Percentiles rank a stretch among this genome's conserved stretches.
phyloP scores from a whole-genome alignment of 2,797 vertebrate genomes.

The Capromys pilorides region DNA sequence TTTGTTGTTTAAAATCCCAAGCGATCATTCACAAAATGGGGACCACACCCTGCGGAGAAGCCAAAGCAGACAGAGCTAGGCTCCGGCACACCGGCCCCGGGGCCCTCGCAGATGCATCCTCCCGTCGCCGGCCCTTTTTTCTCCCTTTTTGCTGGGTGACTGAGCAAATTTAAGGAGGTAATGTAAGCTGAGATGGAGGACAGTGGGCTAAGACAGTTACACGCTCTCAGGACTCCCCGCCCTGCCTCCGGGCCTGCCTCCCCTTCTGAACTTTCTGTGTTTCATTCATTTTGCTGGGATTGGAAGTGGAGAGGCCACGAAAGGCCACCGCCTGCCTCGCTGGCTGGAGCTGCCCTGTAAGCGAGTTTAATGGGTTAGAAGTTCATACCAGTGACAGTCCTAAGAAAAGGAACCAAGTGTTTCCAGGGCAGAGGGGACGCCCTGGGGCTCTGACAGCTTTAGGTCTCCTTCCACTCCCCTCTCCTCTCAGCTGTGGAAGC shows the following conservation, averaged over 20 bases:
- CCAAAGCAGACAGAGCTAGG: not conserved
- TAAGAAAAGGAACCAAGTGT: slow-evolving; percentile 82
- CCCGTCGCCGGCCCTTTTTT: slow-evolving; percentile 61
- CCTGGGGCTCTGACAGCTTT: slow-evolving; percentile 80
- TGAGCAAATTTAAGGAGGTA: slow-evolving; percentile 83
- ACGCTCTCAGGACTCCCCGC: slow-evolving; percentile 84
- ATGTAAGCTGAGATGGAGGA: slow-evolving; percentile 81
- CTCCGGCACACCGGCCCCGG: slow-evolving; percentile 5
- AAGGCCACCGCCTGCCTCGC: slow-evolving; percentile 85
- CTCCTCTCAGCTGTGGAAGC: slow-evolving; percentile 78
- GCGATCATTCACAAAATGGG: not conserved
- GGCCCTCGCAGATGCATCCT: slow-evolving; percentile 72
- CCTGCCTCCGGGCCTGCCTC: slow-evolving; percentile 80
- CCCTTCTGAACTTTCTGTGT: slow-evolving; percentile 88
- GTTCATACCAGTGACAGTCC: slow-evolving; percentile 87
- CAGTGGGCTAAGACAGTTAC: slow-evolving; percentile 84
- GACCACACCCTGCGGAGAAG: not conserved
- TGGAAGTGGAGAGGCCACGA: slow-evolving; percentile 83
- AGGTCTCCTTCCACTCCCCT: slow-evolving; percentile 77
- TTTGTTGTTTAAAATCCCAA: slow-evolving; percentile 13
- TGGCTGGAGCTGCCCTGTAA: slow-evolving; percentile 83
- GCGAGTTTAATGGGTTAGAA: slow-evolving; percentile 88
- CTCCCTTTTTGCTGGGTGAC: slow-evolving; percentile 76
- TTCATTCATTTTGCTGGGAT: slow-evolving; percentile 84
- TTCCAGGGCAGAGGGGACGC: slow-evolving; percentile 77